Evolutionary conservation across 1,140 invertebrate genomes (phyloP).

Genomic region (Lutraria rhynchaena): DNA sequence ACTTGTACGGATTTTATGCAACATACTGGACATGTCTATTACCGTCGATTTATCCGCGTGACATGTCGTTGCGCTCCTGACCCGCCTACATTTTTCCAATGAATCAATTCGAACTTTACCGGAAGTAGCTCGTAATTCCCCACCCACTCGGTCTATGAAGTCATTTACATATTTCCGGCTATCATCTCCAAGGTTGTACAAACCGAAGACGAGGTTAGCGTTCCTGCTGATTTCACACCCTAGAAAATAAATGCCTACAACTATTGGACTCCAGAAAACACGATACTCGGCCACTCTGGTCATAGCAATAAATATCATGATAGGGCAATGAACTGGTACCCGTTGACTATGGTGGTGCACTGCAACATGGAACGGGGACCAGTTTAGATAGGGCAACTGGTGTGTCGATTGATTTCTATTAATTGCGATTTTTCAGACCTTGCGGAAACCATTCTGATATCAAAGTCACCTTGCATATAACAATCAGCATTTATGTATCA

Average conservation of each 20-base stretch:
- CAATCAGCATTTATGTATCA: too few relatives aligned
- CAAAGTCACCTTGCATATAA: too few relatives aligned
- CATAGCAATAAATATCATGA: too few relatives aligned
- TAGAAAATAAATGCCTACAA: background rate
- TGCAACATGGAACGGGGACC: too few relatives aligned
- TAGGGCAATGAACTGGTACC: too few relatives aligned
- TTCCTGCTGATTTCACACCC: background rate
- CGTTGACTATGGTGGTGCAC: too few relatives aligned
- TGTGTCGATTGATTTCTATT: too few relatives aligned
- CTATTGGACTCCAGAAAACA: too few relatives aligned
- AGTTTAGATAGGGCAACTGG: too few relatives aligned
- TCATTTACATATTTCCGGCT: background rate
- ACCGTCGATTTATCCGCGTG: background rate
- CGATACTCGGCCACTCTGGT: too few relatives aligned
- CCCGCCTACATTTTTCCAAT: background rate
- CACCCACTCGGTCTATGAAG: background rate
- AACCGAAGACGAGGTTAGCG: conserved; percentile 3
- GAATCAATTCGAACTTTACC: conserved; percentile 11
- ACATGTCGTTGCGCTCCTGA: background rate
- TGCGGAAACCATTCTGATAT: too few relatives aligned
- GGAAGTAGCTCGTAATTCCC: background rate
- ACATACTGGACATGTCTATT: background rate
- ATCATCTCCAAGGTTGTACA: background rate
- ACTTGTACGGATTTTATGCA: background rate
- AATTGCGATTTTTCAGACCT: too few relatives aligned